Evolutionary conservation across 2,888 invertebrate species (phyloP).

Genomic region (Adela reaumurella): DNA sequence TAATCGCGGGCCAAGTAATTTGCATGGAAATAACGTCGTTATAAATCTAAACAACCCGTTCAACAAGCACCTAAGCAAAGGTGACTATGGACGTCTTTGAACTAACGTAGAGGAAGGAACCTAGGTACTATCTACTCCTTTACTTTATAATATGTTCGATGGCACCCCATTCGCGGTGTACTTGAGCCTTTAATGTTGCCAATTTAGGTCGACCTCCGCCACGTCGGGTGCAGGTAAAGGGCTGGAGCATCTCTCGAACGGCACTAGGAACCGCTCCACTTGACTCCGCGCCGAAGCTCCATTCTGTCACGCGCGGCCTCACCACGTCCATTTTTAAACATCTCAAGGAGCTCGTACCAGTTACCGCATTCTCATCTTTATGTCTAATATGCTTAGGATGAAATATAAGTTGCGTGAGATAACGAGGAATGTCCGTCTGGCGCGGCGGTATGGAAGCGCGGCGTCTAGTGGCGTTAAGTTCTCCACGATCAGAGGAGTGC

Average conservation of each 20-base stretch:
- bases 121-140: no score
- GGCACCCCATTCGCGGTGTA: no score
- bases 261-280: conserved; percentile 17
- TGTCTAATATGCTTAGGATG: not conserved
- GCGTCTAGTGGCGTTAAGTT: no score
- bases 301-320: conserved; percentile 23
- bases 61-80: no score
- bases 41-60: no score
- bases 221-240: not conserved
- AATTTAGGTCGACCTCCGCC: not conserved
- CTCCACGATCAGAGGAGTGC: not conserved
- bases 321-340: not conserved
- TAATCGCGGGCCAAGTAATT: no score
- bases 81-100: no score
- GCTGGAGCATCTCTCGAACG: not conserved
- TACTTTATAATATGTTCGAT: no score
- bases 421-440: no score
- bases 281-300: conserved; percentile 19
- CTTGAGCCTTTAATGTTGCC: not conserved
- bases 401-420: no score
- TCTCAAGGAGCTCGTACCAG: not conserved
- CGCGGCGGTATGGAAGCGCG: not conserved
- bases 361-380: not conserved
- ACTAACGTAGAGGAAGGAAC: no score
- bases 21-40: no score